Evolutionary conservation across 2,797 vertebrate species (phyloP).

Genomic region (Hafferia zeledoni): DNA sequence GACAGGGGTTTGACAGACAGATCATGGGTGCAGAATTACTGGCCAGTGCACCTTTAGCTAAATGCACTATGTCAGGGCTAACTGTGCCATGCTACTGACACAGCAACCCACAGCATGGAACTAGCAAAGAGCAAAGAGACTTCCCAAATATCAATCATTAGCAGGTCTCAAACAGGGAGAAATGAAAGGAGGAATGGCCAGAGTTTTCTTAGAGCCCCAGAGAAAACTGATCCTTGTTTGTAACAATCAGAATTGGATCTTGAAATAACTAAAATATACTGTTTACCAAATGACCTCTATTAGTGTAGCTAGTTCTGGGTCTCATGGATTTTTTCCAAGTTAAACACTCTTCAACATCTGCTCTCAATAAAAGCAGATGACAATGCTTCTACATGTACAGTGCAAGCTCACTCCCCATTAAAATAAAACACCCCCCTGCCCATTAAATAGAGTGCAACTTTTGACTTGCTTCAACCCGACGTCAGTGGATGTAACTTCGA

Average conservation of each 20-base stretch:
- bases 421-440: neutral
- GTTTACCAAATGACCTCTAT: neutral
- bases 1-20: neutral
- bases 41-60: neutral
- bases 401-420: fast-evolving
- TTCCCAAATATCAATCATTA: fast-evolving
- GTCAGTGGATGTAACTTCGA: neutral
- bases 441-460: neutral
- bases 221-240: neutral
- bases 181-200: fast-evolving
- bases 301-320: neutral
- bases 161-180: neutral
- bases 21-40: fast-evolving
- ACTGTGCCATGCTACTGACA: fast-evolving
- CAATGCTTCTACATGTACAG: neutral
- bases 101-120: neutral
- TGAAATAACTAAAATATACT: neutral
- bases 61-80: fast-evolving
- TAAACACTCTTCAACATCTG: neutral
- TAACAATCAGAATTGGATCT: neutral
- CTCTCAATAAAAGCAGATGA: neutral
- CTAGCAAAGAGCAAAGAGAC: neutral
- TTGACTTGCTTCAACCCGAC: neutral
- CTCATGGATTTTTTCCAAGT: neutral
- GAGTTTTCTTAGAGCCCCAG: neutral